A percentile compares a stretch with the other conserved stretches of the same genome.
Evolutionary conservation across 1,140 invertebrate species (phyloP).

Genomic region (Venustaconcha ellipsiformis): DNA sequence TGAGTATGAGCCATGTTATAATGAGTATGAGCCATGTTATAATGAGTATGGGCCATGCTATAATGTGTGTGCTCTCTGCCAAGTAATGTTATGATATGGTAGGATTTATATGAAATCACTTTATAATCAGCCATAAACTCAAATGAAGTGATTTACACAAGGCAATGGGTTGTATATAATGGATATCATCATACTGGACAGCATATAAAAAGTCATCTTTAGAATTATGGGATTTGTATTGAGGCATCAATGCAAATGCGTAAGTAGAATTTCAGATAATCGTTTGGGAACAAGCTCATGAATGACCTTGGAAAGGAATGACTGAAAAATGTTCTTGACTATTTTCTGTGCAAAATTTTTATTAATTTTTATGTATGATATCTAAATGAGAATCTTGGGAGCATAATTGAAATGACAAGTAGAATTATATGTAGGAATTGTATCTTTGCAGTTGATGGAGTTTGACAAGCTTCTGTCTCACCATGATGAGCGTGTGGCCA

Average conservation of each 20-base stretch:
- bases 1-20: too few species aligned
- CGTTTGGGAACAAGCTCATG: too few species aligned
- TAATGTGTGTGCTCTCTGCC: not conserved
- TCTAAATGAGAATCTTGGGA: too few species aligned
- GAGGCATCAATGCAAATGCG: too few species aligned
- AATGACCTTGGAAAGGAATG: too few species aligned
- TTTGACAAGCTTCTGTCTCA: conserved; percentile 58
- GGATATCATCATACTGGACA: not conserved
- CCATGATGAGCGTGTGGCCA: conserved; percentile 54
- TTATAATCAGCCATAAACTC: not conserved
- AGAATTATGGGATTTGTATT: too few species aligned
- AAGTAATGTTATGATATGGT: not conserved
- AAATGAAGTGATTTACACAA: not conserved
- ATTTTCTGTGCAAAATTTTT: too few species aligned
- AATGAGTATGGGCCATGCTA: not conserved
- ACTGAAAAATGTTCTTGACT: too few species aligned
- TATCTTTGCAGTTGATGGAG: conserved; percentile 53
- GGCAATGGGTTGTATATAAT: not conserved
- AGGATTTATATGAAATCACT: not conserved
- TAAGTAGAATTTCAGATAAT: too few species aligned
- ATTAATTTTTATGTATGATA: too few species aligned
- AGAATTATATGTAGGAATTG: not conserved
- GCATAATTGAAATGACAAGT: too few species aligned
- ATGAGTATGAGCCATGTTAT: not conserved
- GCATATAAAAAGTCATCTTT: too few species aligned